phyloP scores from a whole-genome alignment of 2,113 vertebrate genomes.

The Hippotragus niger region DNA sequence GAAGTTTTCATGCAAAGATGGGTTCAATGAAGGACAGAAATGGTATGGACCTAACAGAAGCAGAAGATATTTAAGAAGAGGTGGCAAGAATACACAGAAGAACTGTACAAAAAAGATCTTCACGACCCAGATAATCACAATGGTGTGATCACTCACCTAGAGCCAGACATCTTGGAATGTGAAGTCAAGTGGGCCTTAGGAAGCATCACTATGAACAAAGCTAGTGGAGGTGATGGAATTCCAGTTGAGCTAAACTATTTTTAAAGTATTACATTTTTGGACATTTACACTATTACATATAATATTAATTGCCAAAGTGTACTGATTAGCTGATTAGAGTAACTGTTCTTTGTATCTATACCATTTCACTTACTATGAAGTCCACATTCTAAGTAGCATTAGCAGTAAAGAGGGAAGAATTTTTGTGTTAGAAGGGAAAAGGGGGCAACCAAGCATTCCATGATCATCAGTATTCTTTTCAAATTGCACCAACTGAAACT shows the following conservation, averaged over 20 bases:
- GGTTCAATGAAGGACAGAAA: too few species aligned
- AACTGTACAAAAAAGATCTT: too few species aligned
- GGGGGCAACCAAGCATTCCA: not conserved
- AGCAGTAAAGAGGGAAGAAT: not conserved
- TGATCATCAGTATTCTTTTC: slow-evolving; percentile 4
- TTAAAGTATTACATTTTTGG: slow-evolving; percentile 39
- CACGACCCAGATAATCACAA: too few species aligned
- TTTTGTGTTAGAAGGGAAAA: not conserved
- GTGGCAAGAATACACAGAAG: too few species aligned
- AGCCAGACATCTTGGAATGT: too few species aligned
- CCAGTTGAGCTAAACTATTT: slow-evolving; percentile 7
- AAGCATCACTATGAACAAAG: too few species aligned
- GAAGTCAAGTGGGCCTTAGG: too few species aligned
- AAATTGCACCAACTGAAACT: not conserved
- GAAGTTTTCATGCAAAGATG: too few species aligned
- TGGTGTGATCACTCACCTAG: too few species aligned
- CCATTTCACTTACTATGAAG: not conserved
- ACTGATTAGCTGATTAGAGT: slow-evolving; percentile 56
- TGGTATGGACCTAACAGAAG: too few species aligned
- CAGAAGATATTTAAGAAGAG: too few species aligned
- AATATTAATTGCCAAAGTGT: slow-evolving; percentile 55
- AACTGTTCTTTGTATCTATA: slow-evolving; percentile 16
- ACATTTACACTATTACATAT: slow-evolving; percentile 29
- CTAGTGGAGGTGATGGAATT: too few species aligned
- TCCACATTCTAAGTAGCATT: slow-evolving; percentile 23